Percentiles rank a stretch among this genome's conserved stretches.
phyloP scores from a whole-genome alignment of 2,113 vertebrate genomes.

The Zootoca vivipara region DNA sequence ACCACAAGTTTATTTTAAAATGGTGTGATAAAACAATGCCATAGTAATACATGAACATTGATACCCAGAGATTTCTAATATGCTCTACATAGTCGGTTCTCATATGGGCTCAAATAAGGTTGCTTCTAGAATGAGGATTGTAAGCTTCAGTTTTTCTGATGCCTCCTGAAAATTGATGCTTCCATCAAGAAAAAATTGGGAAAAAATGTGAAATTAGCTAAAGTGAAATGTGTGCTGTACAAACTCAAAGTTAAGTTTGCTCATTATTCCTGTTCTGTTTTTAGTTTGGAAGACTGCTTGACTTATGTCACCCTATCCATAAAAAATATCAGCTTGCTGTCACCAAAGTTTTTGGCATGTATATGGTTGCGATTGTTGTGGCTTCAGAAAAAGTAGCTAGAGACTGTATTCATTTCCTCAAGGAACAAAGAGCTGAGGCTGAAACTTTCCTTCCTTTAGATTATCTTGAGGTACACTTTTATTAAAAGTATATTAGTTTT shows the following conservation, averaged over 20 bases:
- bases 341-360: slow-evolving; percentile 89
- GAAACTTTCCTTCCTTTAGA: slow-evolving; percentile 95
- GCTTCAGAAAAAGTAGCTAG: slow-evolving; percentile 85
- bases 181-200: not conserved
- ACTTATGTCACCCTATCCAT: slow-evolving; percentile 93
- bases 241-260: not conserved
- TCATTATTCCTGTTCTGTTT: slow-evolving; percentile 40
- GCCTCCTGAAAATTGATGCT: not conserved
- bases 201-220: not conserved
- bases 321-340: slow-evolving; percentile 95
- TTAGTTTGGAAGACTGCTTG: slow-evolving; percentile 89
- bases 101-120: no score
- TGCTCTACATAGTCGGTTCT: no score
- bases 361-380: slow-evolving; percentile 91
- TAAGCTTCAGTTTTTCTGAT: not conserved
- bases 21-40: no score
- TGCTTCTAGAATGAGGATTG: not conserved
- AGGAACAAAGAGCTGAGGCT: slow-evolving; percentile 88
- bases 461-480: slow-evolving; percentile 86
- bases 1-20: no score
- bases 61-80: no score
- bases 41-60: no score
- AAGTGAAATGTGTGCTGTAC: not conserved
- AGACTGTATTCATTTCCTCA: slow-evolving; percentile 89
- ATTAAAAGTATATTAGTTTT: not conserved